Evolutionary conservation across 2,797 vertebrate genomes (phyloP).

Genomic region (Bradypodion ventrale): DNA sequence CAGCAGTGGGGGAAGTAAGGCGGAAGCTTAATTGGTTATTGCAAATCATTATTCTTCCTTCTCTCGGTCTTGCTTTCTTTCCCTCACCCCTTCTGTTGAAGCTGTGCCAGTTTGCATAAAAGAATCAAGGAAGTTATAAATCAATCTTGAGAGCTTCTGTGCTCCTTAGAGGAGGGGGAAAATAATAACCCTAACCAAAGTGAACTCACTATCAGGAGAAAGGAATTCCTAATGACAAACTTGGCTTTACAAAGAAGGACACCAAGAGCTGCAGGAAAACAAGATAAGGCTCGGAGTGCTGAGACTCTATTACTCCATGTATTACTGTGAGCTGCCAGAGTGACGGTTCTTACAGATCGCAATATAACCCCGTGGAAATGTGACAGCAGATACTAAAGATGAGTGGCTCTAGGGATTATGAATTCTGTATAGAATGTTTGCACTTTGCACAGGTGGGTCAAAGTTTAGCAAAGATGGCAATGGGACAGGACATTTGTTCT

Average conservation of each 20-base stretch:
- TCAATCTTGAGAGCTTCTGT: constrained; percentile 66
- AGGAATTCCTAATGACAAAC: constrained; percentile 72
- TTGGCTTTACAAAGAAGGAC: constrained; percentile 63
- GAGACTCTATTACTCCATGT: constrained; percentile 72
- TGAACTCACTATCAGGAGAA: constrained; percentile 58
- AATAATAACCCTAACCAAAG: constrained; percentile 70
- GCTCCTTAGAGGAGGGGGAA: constrained; percentile 68
- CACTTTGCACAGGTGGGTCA: not conserved
- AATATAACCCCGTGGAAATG: constrained; percentile 71
- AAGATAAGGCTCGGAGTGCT: constrained; percentile 71
- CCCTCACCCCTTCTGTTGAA: constrained; percentile 22
- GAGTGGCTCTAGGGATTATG: constrained; percentile 62
- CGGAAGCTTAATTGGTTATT: not conserved
- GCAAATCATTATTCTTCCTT: not conserved
- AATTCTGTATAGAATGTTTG: constrained; percentile 24
- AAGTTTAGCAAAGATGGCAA: not conserved
- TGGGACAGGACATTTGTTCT: not conserved
- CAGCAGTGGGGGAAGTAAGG: too few relatives aligned
- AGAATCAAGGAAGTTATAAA: constrained; percentile 60
- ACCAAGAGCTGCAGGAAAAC: constrained; percentile 68
- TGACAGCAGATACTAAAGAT: constrained; percentile 70
- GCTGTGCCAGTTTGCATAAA: constrained; percentile 53
- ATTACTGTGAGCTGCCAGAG: constrained; percentile 68
- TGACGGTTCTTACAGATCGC: constrained; percentile 69
- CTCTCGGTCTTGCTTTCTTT: constrained; percentile 6